Percentiles rank a stretch among this genome's conserved stretches.
Evolutionary conservation across 1,140 invertebrate species (phyloP).

Genomic region (Zaprionus camerounensis): DNA sequence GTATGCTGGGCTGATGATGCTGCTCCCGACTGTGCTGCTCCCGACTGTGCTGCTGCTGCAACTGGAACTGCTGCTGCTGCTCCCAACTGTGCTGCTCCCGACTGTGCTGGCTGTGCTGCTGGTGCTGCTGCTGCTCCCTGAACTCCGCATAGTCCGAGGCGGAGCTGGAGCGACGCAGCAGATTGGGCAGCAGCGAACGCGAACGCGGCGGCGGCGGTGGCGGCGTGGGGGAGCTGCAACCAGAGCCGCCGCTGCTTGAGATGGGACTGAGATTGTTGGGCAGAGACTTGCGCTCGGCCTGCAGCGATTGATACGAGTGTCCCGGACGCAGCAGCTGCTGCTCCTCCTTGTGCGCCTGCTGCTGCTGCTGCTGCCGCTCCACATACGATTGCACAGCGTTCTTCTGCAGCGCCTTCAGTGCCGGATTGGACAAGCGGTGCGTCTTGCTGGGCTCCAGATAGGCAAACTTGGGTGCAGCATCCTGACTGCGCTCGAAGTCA

Average conservation of each 20-base stretch:
- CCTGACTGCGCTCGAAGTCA: conserved; percentile 87
- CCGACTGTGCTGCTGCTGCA: conserved; percentile 26
- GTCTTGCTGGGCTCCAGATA: conserved; percentile 92
- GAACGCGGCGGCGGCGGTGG: conserved; percentile 87
- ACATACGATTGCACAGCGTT: conserved; percentile 94
- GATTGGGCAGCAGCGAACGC: conserved; percentile 84
- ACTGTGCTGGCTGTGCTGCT: conserved; percentile 43
- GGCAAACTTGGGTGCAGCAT: conserved; percentile 86
- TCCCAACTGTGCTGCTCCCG: background rate
- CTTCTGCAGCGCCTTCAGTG: conserved; percentile 94
- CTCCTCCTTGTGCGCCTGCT: conserved; percentile 71
- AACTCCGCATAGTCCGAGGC: conserved; percentile 88
- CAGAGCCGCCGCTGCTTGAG: conserved; percentile 44
- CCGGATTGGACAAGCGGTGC: conserved; percentile 89
- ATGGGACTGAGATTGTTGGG: conserved; percentile 72
- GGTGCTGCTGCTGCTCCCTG: conserved; percentile 69
- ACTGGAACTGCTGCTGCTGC: conserved; percentile 45
- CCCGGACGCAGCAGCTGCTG: conserved; percentile 65
- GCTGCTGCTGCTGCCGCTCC: conserved; percentile 88
- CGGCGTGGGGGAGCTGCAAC: conserved; percentile 82
- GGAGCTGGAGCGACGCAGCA: conserved; percentile 87
- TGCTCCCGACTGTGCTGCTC: background rate
- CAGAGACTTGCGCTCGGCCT: conserved; percentile 69
- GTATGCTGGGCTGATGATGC: conserved; percentile 56
- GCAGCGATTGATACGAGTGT: conserved; percentile 47